Conservation (phyloP, 2,888 invertebrate species). For the Argyresthia albistria region DNA sequence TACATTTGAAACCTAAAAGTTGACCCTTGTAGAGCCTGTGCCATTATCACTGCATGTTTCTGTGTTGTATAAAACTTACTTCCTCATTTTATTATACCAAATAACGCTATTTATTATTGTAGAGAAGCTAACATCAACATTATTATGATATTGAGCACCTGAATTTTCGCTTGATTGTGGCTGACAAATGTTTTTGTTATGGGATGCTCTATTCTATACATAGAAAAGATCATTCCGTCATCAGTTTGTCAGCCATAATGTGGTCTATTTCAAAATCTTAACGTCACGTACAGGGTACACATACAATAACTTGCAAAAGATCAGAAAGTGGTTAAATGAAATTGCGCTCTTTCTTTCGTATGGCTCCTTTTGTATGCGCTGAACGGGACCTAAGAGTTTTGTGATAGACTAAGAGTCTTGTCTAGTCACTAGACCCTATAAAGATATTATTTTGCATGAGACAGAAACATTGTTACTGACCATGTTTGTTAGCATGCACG, state of each 20-base stretch:
- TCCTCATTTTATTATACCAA: conserved; percentile 31
- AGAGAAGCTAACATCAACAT: conserved; percentile 44
- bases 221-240: background rate
- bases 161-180: background rate
- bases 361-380: background rate
- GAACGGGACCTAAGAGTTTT: background rate
- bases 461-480: conserved; percentile 40
- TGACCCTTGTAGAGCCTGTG: conserved; percentile 57
- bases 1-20: conserved; percentile 45
- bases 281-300: background rate
- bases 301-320: too few relatives aligned
- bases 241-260: background rate
- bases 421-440: background rate
- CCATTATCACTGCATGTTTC: conserved; percentile 61
- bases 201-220: background rate
- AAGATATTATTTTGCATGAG: conserved; percentile 38
- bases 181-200: background rate
- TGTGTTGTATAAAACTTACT: conserved; percentile 35
- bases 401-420: background rate
- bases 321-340: too few relatives aligned
- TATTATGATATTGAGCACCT: conserved; percentile 6
- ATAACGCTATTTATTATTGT: conserved; percentile 42
- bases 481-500: conserved; percentile 49
- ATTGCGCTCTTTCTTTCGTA: too few relatives aligned
- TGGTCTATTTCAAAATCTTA: background rate